Percentiles rank a stretch among this genome's conserved stretches.
These are phyloP conservation scores for Sphaerodactylus townsendi DNA, from an alignment of 2,113 vertebrate genomes.

Conservation along the genomic window DNA sequence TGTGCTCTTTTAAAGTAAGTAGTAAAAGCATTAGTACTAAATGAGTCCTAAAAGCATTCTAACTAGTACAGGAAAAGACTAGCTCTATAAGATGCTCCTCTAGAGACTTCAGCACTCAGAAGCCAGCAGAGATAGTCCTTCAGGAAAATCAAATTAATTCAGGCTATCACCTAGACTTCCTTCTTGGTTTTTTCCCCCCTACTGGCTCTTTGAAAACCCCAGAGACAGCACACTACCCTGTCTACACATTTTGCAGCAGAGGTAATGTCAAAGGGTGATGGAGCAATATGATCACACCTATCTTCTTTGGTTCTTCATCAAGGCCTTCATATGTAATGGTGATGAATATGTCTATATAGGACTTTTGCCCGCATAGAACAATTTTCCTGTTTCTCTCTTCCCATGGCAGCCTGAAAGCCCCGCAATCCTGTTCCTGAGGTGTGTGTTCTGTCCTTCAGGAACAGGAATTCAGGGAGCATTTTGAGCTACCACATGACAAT, in stretches of 20 bases:
- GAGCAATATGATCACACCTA: too few species aligned
- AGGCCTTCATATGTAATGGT: not conserved
- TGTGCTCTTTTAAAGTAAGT: not conserved
- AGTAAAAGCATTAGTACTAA: not conserved
- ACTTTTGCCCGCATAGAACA: not conserved
- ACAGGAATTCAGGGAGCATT: too few species aligned
- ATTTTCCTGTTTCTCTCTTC: too few species aligned
- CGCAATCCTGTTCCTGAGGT: too few species aligned
- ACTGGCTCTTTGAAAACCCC: not conserved
- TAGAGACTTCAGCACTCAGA: not conserved
- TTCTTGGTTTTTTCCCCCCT: not conserved
- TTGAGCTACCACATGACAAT: too few species aligned
- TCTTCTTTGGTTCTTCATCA: not conserved
- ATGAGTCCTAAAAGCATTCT: conserved; percentile 1
- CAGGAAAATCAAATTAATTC: not conserved
- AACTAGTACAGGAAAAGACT: not conserved
- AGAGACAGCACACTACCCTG: not conserved
- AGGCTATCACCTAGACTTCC: not conserved
- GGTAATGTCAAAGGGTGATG: not conserved
- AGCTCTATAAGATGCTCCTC: not conserved
- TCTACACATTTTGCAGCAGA: not conserved
- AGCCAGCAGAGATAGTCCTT: not conserved
- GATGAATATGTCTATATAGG: too few species aligned
- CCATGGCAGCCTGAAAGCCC: too few species aligned
- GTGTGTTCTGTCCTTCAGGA: too few species aligned